These are phyloP conservation scores for Patiria pectinifera DNA, from an alignment of 53 echinoderm and acorn worm species.

Conservation along the genomic window DNA sequence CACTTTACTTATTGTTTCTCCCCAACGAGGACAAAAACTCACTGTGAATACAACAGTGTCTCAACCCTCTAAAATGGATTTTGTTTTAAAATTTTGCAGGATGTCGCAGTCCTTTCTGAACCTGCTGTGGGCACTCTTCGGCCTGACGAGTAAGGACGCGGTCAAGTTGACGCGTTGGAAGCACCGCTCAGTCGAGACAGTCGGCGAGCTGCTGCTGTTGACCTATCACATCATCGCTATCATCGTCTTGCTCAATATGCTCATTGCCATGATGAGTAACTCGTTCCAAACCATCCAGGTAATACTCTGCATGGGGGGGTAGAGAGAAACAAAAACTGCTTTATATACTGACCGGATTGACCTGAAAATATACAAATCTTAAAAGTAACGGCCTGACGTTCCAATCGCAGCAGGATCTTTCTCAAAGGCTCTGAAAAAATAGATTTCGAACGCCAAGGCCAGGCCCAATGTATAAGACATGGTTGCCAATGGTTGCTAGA, in stretches of 20 bases:
- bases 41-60: no score
- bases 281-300: constrained; percentile 98
- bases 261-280: constrained; percentile 99
- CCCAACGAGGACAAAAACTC: no score
- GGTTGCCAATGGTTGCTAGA: no score
- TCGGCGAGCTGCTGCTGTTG: constrained; percentile 85
- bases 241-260: constrained; percentile 95
- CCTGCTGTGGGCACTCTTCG: constrained; percentile 92
- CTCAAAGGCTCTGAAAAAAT: no score
- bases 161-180: constrained; percentile 42
- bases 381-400: no score
- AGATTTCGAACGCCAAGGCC: no score
- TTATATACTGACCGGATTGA: no score
- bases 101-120: constrained; percentile 69
- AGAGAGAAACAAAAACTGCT: neutral
- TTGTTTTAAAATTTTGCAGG: constrained; percentile 53
- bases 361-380: no score
- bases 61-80: neutral
- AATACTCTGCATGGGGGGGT: neutral
- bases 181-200: constrained; percentile 56
- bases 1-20: no score
- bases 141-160: constrained; percentile 66
- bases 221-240: constrained; percentile 92
- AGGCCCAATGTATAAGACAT: no score
- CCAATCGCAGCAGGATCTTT: neutral